These are phyloP conservation scores for Philonicus albiceps DNA, from an alignment of 2,888 invertebrate genomes.

Conservation along the genomic window DNA sequence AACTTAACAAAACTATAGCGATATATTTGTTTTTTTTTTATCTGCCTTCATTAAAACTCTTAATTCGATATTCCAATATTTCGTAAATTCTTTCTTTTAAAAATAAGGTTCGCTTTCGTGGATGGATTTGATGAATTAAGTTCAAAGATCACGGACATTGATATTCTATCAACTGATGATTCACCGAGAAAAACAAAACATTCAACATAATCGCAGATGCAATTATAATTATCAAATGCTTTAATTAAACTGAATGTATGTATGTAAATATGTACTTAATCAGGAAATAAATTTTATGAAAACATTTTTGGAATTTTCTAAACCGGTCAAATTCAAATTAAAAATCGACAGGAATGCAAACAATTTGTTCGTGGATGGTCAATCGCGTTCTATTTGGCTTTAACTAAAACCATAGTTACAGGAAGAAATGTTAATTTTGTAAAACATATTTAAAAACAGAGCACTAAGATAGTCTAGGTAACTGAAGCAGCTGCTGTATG, in stretches of 20 bases:
- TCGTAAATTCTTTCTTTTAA: neutral
- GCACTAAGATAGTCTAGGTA: neutral
- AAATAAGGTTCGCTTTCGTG: neutral
- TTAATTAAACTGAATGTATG: neutral
- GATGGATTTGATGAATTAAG: neutral
- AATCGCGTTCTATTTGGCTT: neutral
- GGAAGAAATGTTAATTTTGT: neutral
- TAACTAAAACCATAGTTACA: neutral
- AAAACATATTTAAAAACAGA: neutral
- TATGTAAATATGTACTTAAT: neutral
- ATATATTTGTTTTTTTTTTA: too few relatives aligned
- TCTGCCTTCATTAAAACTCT: too few relatives aligned
- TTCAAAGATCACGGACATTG: neutral
- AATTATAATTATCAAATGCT: too few relatives aligned
- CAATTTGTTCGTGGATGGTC: neutral
- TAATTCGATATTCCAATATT: neutral
- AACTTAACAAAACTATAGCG: too few relatives aligned
- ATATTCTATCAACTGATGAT: neutral
- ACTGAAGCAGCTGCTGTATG: neutral
- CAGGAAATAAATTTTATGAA: neutral
- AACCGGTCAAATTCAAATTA: neutral
- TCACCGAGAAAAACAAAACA: neutral
- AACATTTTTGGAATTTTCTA: neutral
- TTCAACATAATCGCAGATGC: neutral
- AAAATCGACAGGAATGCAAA: neutral